Base-by-base conservation (phyloP, 2,113 vertebrate genomes). In the Dunckerocampus dactyliophorus region DNA sequence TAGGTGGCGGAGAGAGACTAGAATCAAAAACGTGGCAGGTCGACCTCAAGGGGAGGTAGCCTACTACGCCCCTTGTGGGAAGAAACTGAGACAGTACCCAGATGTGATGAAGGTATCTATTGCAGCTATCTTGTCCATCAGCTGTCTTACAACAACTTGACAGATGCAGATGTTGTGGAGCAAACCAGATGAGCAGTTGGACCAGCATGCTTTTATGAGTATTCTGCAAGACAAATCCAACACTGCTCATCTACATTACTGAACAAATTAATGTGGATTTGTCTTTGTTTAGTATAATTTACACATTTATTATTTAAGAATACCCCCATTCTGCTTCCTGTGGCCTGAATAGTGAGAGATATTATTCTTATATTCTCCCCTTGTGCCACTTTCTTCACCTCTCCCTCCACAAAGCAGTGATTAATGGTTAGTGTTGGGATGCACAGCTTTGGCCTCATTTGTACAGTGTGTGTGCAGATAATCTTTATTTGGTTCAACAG, bases 1-100 rank as follows among this genome's bases (percentile, higher is more conserved):
- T 79, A 99, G 97, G 75, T 99, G 97, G 97, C 95, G 95, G 67
- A 92, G 96, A 89, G 97, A 98, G 90, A 96, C 96, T 17, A 90
- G 95, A 86, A 91, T 99, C 83, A 94, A 95, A 85, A 92, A 92
- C 68, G 82, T 92, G 1, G 90, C 92, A 49, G 95, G 94, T 67
- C 94, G 93, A 34, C 90, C 95, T 61, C 97, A 95, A 85, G 97
- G 94, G 71, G 95, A 98, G 85, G 94, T 98, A 80, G 92, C 94
- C 0, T 96, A 98, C 92, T 98, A 95, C 80, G 88, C 94, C 64
- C 95, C 95, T 2, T 98, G 95, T 85, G 95, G 96, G 65, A 98
- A 98, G 90, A 97, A 98, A 80, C 88, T 98, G 74, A 92, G 95
- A 47, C 97, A 99, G 85, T 99, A 96, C 86, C 95, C 96, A 55